Conservation (phyloP, 1,140 invertebrate species). For the Magallana ariakensis region DNA sequence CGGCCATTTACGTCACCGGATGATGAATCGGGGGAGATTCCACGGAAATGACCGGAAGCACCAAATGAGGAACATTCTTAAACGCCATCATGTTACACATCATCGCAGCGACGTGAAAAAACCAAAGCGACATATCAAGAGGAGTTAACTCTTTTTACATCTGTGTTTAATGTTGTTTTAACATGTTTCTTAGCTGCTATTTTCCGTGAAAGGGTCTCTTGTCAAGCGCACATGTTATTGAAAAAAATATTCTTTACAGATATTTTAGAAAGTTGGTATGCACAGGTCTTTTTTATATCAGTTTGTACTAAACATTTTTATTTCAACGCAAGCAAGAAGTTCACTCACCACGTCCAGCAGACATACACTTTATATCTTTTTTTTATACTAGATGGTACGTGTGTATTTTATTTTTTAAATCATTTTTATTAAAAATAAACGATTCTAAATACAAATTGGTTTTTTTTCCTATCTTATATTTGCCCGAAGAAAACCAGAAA, state of each 20-base stretch:
- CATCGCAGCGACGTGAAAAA: constrained; percentile 1
- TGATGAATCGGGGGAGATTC: neutral
- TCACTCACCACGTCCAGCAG: no score
- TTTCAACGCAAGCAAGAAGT: no score
- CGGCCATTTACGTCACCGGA: neutral
- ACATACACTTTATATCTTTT: no score
- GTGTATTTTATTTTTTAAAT: no score
- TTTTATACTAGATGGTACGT: no score
- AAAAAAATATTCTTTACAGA: neutral
- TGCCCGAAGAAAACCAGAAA: no score
- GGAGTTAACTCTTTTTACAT: neutral
- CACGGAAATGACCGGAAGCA: neutral
- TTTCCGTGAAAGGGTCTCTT: neutral
- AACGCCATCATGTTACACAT: constrained; percentile 1
- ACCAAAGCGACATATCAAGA: constrained; percentile 15
- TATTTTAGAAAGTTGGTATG: neutral
- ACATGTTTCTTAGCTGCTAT: neutral
- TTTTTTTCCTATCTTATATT: no score
- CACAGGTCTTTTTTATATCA: neutral
- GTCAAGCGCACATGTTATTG: constrained; percentile 19
- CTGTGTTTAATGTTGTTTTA: neutral
- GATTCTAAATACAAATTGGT: no score
- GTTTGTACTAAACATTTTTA: no score
- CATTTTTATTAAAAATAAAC: no score
- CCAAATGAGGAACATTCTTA: neutral